Evolutionary conservation across 2,113 vertebrate genomes (phyloP).

Genomic region (Tychaedon coryphoeus): DNA sequence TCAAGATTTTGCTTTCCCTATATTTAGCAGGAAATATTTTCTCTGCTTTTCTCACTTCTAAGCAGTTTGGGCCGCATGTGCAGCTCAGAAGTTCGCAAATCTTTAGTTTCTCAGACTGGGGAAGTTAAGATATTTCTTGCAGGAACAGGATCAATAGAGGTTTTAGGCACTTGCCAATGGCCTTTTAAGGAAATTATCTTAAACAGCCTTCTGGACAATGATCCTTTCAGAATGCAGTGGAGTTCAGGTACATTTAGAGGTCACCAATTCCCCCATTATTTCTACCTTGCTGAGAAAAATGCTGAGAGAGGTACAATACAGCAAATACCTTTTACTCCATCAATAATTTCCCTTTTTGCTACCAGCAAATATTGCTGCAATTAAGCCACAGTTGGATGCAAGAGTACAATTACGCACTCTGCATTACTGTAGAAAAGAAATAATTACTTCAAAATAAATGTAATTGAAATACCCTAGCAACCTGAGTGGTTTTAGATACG

Average conservation of each 20-base stretch:
- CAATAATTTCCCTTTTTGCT: slow-evolving; percentile 45
- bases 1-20: neutral
- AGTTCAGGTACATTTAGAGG: slow-evolving; percentile 42
- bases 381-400: slow-evolving; percentile 52
- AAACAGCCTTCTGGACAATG: slow-evolving; percentile 17
- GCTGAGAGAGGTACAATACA: slow-evolving; percentile 11
- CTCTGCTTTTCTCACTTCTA: neutral
- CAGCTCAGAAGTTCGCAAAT: neutral
- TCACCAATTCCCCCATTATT: slow-evolving; percentile 8
- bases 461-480: neutral
- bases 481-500: neutral
- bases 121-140: slow-evolving; percentile 3
- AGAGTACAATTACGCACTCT: slow-evolving; percentile 9
- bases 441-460: slow-evolving; percentile 40
- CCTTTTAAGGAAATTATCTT: slow-evolving; percentile 42
- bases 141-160: slow-evolving; percentile 1
- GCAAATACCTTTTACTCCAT: neutral
- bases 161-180: slow-evolving; percentile 13
- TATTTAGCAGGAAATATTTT: neutral
- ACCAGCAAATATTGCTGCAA: slow-evolving; percentile 20
- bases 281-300: slow-evolving; percentile 47
- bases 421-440: slow-evolving; percentile 27
- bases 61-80: neutral
- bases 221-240: neutral
- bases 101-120: neutral